phyloP scores from a whole-genome alignment of 35 echinoderm and acorn worm genomes.

The Acanthaster planci region DNA sequence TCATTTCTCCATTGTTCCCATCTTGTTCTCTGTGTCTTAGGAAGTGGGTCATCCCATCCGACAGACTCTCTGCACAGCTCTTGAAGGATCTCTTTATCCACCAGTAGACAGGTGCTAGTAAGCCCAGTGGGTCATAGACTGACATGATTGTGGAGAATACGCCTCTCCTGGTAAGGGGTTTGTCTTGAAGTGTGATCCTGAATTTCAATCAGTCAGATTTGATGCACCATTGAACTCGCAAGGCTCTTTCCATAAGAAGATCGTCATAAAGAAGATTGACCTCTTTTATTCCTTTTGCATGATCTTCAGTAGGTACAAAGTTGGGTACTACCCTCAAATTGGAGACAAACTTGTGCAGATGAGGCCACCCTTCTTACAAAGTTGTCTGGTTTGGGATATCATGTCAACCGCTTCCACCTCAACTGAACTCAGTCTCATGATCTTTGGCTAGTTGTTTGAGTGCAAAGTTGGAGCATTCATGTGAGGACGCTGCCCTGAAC shows the following conservation, averaged over 20 bases:
- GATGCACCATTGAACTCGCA: slow-evolving; percentile 56
- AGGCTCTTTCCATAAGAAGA: slow-evolving; percentile 50
- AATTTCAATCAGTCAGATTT: slow-evolving; percentile 45
- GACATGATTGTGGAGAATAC: slow-evolving; percentile 60
- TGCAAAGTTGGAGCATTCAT: slow-evolving; percentile 51
- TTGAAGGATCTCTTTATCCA: slow-evolving; percentile 52
- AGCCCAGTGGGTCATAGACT: slow-evolving; percentile 56
- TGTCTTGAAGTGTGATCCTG: slow-evolving; percentile 25
- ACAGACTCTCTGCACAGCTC: slow-evolving; percentile 35
- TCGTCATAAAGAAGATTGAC: slow-evolving; percentile 35
- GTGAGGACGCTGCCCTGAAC: slow-evolving; percentile 59
- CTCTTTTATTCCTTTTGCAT: not conserved
- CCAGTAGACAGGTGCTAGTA: slow-evolving; percentile 46
- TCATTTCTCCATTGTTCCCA: slow-evolving; percentile 43
- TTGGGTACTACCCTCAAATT: slow-evolving; percentile 45
- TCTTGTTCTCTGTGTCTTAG: slow-evolving; percentile 15
- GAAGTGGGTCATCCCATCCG: slow-evolving; percentile 45
- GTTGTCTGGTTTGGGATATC: not conserved
- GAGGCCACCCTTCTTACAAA: slow-evolving; percentile 48
- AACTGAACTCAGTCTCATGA: not conserved
- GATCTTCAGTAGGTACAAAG: slow-evolving; percentile 15
- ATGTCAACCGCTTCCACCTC: slow-evolving; percentile 37
- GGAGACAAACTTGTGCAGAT: slow-evolving; percentile 57
- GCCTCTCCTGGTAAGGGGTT: slow-evolving; percentile 56
- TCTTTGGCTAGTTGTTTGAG: slow-evolving; percentile 24